These are phyloP conservation scores for Pycnomerus fuliginosus DNA, from an alignment of 2,888 invertebrate species.

Conservation along the genomic window DNA sequence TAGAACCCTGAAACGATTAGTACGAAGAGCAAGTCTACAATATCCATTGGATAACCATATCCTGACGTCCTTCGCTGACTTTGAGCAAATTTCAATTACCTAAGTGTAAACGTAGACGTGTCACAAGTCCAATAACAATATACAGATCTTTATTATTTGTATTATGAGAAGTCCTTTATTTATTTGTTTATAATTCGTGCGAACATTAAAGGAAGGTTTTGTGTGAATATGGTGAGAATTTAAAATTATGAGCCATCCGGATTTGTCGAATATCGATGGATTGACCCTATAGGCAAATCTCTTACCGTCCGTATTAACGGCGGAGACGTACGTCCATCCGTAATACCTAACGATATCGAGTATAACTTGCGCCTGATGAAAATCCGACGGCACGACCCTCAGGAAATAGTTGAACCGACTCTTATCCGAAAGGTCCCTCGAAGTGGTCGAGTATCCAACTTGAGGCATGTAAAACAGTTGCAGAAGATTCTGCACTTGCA, in stretches of 20 bases:
- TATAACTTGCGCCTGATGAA: constrained; percentile 73
- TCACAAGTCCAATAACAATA: too few relatives aligned
- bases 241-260: too few relatives aligned
- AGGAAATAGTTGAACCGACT: constrained; percentile 74
- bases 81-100: neutral
- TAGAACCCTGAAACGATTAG: too few relatives aligned
- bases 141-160: too few relatives aligned
- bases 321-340: constrained; percentile 80
- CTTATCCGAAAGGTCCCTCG: constrained; percentile 73
- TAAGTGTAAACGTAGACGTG: constrained; percentile 14
- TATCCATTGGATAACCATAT: too few relatives aligned
- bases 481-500: constrained; percentile 72
- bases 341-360: constrained; percentile 65
- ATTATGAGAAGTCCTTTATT: too few relatives aligned
- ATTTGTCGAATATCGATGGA: too few relatives aligned
- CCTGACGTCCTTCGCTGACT: neutral
- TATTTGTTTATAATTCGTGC: too few relatives aligned
- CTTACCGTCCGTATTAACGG: constrained; percentile 74
- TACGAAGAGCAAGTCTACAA: too few relatives aligned
- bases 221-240: too few relatives aligned
- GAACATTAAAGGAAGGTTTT: too few relatives aligned
- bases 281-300: too few relatives aligned
- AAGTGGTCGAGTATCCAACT: constrained; percentile 77
- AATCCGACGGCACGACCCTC: constrained; percentile 76
- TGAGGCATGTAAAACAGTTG: constrained; percentile 68